Evolutionary conservation across 2,113 vertebrate species (phyloP).

Genomic region (Callorhinus ursinus): DNA sequence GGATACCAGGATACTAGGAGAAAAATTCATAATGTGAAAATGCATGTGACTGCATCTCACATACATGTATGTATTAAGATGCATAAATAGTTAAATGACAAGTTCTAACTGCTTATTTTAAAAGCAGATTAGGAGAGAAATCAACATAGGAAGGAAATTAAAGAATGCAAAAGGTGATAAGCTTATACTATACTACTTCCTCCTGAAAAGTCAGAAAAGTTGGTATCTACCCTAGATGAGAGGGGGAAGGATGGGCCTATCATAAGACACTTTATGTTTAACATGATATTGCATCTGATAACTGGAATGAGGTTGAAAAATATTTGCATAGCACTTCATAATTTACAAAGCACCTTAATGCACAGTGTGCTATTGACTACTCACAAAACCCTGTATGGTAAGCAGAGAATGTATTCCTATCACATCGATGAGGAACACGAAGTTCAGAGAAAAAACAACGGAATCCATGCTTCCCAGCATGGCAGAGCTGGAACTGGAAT

Average conservation of each 20-base stretch:
- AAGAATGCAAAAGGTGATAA: constrained; percentile 46
- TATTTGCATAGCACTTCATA: not conserved
- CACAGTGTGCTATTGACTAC: not conserved
- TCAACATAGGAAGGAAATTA: constrained; percentile 7
- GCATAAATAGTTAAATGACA: not conserved
- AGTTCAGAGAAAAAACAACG: not conserved
- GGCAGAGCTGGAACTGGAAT: not conserved
- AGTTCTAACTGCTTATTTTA: constrained; percentile 32
- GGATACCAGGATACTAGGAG: not conserved
- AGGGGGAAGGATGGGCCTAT: constrained; percentile 68
- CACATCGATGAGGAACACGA: not conserved
- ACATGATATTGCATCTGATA: constrained; percentile 37
- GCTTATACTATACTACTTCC: constrained; percentile 79
- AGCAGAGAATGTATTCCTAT: not conserved
- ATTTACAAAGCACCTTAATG: constrained; percentile 13
- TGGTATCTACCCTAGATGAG: constrained; percentile 82
- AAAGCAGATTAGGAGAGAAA: not conserved
- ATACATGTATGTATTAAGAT: not conserved
- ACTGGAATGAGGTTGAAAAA: constrained; percentile 32
- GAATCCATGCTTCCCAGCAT: not conserved
- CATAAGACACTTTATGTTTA: constrained; percentile 77
- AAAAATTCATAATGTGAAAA: not conserved
- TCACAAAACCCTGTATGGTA: not conserved
- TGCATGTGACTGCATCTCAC: not conserved
- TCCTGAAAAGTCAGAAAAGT: constrained; percentile 77